Conservation (phyloP, 2,113 vertebrate species). For the Malurus alboscapulatus region DNA sequence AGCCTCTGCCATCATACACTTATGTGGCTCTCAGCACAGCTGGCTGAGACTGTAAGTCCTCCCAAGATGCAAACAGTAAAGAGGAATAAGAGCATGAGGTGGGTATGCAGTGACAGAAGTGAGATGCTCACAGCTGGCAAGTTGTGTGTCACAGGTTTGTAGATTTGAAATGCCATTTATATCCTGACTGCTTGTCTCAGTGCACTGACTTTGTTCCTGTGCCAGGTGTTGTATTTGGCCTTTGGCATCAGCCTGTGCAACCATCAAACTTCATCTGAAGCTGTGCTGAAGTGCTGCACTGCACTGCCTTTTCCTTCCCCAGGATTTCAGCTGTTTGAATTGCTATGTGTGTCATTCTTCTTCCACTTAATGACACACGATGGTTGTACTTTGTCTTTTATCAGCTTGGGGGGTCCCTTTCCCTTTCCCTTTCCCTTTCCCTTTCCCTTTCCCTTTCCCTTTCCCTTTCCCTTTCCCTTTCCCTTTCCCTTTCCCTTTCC, state of each 20-base stretch:
- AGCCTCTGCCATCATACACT: neutral
- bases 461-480: too few relatives aligned
- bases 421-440: too few relatives aligned
- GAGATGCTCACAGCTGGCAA: slow-evolving; percentile 5
- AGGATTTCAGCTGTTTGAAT: neutral
- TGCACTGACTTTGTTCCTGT: neutral
- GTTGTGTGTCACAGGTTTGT: neutral
- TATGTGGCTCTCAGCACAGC: neutral
- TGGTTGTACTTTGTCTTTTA: neutral
- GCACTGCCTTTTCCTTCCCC: neutral
- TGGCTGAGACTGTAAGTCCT: neutral
- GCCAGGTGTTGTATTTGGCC: neutral
- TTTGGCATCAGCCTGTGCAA: neutral
- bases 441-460: neutral
- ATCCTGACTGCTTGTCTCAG: neutral
- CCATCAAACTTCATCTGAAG: neutral
- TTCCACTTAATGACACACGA: accelerated
- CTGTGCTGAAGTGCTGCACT: neutral
- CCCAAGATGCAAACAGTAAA: neutral
- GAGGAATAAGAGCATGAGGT: neutral
- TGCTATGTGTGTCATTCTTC: neutral
- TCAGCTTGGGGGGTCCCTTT: neutral
- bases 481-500: too few relatives aligned
- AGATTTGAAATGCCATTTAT: slow-evolving; percentile 1
- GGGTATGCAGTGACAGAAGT: neutral